phyloP scores from a whole-genome alignment of 2,888 invertebrate genomes.

The Rhopalosiphum nymphaeae region DNA sequence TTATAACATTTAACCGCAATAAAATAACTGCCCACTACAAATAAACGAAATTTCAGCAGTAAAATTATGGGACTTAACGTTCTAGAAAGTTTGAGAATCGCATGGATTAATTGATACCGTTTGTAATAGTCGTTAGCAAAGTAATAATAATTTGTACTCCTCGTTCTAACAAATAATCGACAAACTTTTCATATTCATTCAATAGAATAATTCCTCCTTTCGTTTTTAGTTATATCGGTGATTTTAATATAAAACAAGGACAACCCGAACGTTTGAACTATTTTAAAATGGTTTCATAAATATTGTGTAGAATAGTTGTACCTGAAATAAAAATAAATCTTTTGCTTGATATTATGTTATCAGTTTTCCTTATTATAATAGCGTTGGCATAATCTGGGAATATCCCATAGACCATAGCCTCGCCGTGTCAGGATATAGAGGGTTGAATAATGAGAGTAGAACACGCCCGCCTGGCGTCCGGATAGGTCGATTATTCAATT shows the following conservation, averaged over 20 bases:
- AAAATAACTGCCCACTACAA: neutral
- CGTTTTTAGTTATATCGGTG: neutral
- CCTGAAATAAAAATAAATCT: neutral
- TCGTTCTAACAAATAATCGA: neutral
- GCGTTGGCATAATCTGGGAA: neutral
- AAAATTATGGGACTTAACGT: constrained; percentile 19
- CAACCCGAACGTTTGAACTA: neutral
- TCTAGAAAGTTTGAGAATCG: neutral
- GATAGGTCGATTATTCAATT: constrained; percentile 49
- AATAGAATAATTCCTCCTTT: neutral
- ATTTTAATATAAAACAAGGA: neutral
- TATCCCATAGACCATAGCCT: neutral
- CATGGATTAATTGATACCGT: constrained; percentile 3
- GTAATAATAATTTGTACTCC: neutral
- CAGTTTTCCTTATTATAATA: neutral
- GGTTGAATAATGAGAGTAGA: constrained; percentile 27
- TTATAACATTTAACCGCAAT: constrained; percentile 15
- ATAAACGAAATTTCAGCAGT: constrained; percentile 21
- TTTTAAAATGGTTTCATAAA: neutral
- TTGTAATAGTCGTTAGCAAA: constrained; percentile 2
- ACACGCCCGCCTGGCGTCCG: neutral
- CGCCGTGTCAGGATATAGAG: neutral
- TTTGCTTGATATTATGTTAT: neutral
- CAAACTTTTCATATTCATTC: neutral
- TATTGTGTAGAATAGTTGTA: neutral